Evolutionary conservation across 2,888 invertebrate genomes (phyloP), one percentile per base, ranked within the genome.

Genomic region (Sisyra terminalis): DNA sequence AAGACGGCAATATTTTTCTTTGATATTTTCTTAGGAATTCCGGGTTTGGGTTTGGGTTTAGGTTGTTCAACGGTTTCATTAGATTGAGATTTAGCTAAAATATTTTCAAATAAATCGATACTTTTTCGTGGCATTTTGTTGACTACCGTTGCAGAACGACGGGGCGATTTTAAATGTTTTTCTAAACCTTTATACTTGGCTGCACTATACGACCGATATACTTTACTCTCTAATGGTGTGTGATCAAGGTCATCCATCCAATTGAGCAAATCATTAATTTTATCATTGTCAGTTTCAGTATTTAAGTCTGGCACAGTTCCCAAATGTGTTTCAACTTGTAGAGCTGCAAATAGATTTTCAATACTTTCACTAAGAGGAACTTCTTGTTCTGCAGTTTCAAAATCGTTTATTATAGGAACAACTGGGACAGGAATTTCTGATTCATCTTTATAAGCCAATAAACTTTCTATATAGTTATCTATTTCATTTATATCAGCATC

Each of bases 221-320:
- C 49, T 50, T 59, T 57, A 8, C 51, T 48, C 17, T 53, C 55
- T 17, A 53, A 52, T 16, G 55, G 53, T 46, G 58, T 56, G 44
- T 63, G 57, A 41, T 63, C 59, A 35, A 64, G 48, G 41, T 61
- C 58, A 17, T 61, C 59, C 53, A 64, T 60, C 61, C 61, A 64
- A 35, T 50, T 52, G 5, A 64, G 51, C n/a, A 64, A 48, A 52
- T 63, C 61, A 14, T 58, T 59, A 13, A 63, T 57, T 54, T 62
- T 62, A 40, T 60, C 57, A 17, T 57, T 58, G 2, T 53, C 49
- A 39, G 52, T 45, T 16, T 51, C 48, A 11, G 42, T 41, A 7
- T 24, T 24, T 7, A 24, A 24, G 5, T 24, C 24, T 24, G 24
- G 24, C 24, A 24, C 24, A 24, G 24, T 24, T 24, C 24, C 24